phyloP scores from a whole-genome alignment of 2,113 vertebrate genomes.

The Benitochromis conjunctus region DNA sequence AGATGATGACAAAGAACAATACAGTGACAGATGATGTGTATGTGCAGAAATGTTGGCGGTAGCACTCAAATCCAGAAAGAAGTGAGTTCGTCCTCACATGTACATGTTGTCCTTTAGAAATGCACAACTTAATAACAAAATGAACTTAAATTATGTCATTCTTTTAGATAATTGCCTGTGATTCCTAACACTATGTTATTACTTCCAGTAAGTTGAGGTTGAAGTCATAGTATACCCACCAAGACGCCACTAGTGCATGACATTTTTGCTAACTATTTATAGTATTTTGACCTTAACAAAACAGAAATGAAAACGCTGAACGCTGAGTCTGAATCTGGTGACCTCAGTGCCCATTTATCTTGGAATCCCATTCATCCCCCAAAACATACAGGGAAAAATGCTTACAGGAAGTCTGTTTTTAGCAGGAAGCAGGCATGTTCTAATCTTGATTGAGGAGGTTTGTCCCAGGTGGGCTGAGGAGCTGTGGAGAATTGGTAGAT shows the following conservation, averaged over 20 bases:
- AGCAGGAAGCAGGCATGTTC: constrained; percentile 50
- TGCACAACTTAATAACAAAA: neutral
- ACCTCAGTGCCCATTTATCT: neutral
- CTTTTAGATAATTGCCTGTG: neutral
- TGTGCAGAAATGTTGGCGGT: neutral
- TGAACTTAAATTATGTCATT: neutral
- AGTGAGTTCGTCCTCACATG: neutral
- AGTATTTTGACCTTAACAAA: neutral
- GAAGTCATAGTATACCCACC: neutral
- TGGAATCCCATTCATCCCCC: neutral
- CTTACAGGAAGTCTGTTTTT: constrained; percentile 55
- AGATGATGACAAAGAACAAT: neutral
- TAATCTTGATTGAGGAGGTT: constrained; percentile 75
- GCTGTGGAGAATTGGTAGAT: constrained; percentile 46
- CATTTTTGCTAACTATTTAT: neutral
- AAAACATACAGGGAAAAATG: neutral
- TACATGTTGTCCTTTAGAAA: neutral
- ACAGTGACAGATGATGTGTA: neutral
- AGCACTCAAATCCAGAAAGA: neutral
- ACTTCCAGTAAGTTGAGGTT: neutral
- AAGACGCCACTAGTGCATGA: neutral
- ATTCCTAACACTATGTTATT: neutral
- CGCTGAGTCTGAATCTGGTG: neutral
- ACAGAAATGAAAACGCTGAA: constrained; percentile 2
- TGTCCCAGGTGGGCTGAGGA: constrained; percentile 34